Evolutionary conservation across 2,888 invertebrate species (phyloP), one percentile per base, ranked within the genome.

Genomic region (Pollenia griseotomentosa): DNA sequence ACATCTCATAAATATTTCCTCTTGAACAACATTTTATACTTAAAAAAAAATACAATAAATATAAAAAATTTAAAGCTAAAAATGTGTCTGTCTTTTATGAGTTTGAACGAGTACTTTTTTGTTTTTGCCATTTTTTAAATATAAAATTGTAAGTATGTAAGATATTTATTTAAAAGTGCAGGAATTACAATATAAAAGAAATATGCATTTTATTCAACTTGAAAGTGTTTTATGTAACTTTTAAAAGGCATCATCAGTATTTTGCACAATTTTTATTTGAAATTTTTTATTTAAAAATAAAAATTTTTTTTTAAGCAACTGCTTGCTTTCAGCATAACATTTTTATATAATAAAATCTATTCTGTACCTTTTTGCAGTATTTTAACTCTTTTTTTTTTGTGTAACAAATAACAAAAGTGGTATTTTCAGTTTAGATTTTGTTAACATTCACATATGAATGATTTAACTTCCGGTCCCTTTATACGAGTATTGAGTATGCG

Each of bases 401-500:
- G 33, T 12, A 42, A 40, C n/a, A 44, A 42, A 42, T 33, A 33
- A 33, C 33, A 33, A 33, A 42, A 53, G 40, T 40, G 40, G 23
- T 19, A 68, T 59, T 44, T 77, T 70, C 11, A 48, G 44, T 65
- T 66, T 40, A 12, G n/a, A 65, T 59, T 78, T 71, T 68, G 46
- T 51, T 23, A 83, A 71, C 73, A 83, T 84, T 84, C 87, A 87
- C 84, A 84, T 84, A 78, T 84, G 87, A 87, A 80, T 87, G 81
- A 84, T 63, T 84, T 63, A 73, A 79, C 84, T 82, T 87, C 84
- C 87, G 81, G 84, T 82, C 8, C 57, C 53, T 53, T 80, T 63
- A 6, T 33, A 33, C 33, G 33, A 33, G 33, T 6, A 33, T 33
- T 0, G 33, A 33, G 33, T 33, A 33, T 33, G 33, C 33, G 33